Percentiles rank a stretch among this genome's conserved stretches.
phyloP scores from a whole-genome alignment of 2,113 vertebrate species.

The Silurus glanis region DNA sequence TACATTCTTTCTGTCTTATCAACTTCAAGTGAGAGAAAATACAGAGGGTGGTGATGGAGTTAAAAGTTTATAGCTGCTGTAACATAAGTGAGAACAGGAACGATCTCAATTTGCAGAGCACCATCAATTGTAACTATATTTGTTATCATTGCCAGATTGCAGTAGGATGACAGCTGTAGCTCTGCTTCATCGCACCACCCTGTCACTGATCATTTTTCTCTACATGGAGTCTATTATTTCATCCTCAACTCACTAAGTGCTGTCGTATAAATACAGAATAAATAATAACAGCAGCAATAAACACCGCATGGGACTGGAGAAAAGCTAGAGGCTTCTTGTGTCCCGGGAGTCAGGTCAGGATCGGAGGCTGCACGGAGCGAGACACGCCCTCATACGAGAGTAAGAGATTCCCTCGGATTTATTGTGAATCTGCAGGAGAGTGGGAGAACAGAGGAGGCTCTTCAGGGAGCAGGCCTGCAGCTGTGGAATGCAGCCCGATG shows the following conservation, averaged over 20 bases:
- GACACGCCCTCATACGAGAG: constrained; percentile 48
- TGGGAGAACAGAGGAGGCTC: constrained; percentile 57
- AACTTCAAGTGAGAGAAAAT: too few species aligned
- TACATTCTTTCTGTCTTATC: too few species aligned
- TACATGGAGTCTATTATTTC: too few species aligned
- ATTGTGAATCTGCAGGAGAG: constrained; percentile 57
- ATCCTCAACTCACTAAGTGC: not conserved
- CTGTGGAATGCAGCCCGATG: constrained; percentile 58
- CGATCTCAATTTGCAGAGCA: not conserved
- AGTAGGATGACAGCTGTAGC: not conserved
- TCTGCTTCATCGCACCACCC: too few species aligned
- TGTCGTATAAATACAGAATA: not conserved
- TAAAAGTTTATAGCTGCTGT: not conserved
- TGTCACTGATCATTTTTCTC: not conserved
- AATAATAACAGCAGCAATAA: not conserved
- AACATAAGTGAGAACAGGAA: not conserved
- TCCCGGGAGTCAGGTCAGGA: constrained; percentile 37
- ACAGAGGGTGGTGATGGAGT: not conserved
- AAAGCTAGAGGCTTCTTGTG: constrained; percentile 24
- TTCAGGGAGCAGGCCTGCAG: constrained; percentile 47
- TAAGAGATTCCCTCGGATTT: constrained; percentile 54
- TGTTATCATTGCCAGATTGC: not conserved
- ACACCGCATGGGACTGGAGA: not conserved
- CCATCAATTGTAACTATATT: not conserved
- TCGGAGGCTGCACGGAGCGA: constrained; percentile 6